phyloP scores from a whole-genome alignment of 2,888 invertebrate species.

The Trachelus troglodyta region DNA sequence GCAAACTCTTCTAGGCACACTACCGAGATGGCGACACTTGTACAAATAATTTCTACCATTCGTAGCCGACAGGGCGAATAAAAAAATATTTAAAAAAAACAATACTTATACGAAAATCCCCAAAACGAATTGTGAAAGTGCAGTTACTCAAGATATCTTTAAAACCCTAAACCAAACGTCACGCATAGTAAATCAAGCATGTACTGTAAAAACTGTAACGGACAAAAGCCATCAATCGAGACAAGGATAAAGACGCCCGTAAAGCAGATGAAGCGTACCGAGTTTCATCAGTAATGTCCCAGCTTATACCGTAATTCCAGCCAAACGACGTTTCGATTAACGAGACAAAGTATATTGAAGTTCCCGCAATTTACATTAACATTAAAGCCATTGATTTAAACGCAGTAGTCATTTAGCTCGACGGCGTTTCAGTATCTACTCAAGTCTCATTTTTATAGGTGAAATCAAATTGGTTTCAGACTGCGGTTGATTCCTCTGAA shows the following conservation, averaged over 20 bases:
- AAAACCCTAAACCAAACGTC: neutral
- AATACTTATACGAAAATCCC: neutral
- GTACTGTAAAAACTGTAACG: neutral
- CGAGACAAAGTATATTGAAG: neutral
- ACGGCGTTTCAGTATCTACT: neutral
- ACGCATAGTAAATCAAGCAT: neutral
- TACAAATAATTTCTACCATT: neutral
- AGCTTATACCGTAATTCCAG: neutral
- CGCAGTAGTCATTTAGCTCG: neutral
- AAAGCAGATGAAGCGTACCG: neutral
- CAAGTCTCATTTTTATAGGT: neutral
- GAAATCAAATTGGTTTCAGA: neutral
- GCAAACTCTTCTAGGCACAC: neutral
- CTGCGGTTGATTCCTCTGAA: neutral
- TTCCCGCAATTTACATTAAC: neutral
- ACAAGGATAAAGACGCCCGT: neutral
- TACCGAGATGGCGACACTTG: neutral
- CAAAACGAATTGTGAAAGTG: neutral
- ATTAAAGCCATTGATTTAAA: neutral
- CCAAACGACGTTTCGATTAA: neutral
- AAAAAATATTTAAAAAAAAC: neutral
- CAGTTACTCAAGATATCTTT: neutral
- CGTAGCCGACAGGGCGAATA: neutral
- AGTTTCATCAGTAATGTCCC: neutral
- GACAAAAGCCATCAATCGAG: neutral